Evolutionary conservation across 2,113 vertebrate genomes (phyloP), one percentile per base, ranked within the genome.

Genomic region (Spilogale gracilis): DNA sequence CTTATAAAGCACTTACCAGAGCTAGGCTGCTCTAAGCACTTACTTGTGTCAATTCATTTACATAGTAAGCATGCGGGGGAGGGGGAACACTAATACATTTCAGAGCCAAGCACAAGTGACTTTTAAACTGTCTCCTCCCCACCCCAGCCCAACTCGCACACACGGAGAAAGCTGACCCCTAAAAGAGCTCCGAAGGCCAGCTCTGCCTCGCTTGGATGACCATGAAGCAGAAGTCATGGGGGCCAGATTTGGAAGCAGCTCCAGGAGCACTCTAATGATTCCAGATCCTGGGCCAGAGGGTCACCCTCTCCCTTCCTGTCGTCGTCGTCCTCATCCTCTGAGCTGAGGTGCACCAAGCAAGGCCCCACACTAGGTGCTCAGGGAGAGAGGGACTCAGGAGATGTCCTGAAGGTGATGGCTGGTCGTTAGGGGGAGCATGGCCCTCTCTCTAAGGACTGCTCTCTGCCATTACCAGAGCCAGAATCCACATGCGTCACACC

Each of bases 1-100:
- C 60, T 97, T 97, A 82, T 13, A 95, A 95, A 94, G 89, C 96
- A 93, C 85, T 97, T 89, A 93, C 32, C 89, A 73, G 67, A 97
- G 86, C 89, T 78, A 93, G 89, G 78, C 96, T 95, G 58, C 96
- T 93, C 27, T 58, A 86, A 96, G 91, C 71, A 79, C 73, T 97
- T 97, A 81, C 78, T 88, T 84, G 79, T 94, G 86, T 58, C 92
- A 95, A 79, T 84, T 95, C 50, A 89, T 96, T 95, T 93, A 73
- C 78, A 79, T 89, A 91, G 61, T 71, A 97, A 97, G 63, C 88
- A 58, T 23, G 20, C 50, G 10, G 9, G 54, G 21, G 12, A 16
- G 50, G 21, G 17, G 17, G 20, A 56, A 61, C 4, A 52, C 56
- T 67, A 38, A 11, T 88, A 54, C 48, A 78, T 85, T 94, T 89